Percentiles rank a stretch among this genome's conserved stretches.
These are phyloP conservation scores for Haliaeetus leucogaster DNA, from an alignment of 2,113 vertebrate species.

Conservation along the genomic window DNA sequence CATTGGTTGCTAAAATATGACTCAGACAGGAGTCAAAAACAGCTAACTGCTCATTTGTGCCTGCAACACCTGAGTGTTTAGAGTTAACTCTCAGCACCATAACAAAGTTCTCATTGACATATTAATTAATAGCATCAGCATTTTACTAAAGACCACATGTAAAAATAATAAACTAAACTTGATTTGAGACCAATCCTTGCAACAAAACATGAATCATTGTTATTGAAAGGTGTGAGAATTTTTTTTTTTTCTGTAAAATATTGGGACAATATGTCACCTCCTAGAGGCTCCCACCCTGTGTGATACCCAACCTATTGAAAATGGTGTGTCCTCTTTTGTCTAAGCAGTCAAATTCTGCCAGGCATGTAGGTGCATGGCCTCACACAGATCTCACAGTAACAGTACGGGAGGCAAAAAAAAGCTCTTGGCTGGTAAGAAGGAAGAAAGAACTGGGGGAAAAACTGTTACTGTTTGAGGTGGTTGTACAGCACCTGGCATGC, in stretches of 20 bases:
- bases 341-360: background rate
- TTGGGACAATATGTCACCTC: background rate
- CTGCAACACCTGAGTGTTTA: background rate
- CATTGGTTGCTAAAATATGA: background rate
- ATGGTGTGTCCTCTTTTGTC: background rate
- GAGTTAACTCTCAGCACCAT: background rate
- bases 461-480: background rate
- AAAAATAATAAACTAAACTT: background rate
- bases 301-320: background rate
- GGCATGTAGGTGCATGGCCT: fast-evolving
- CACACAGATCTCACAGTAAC: background rate
- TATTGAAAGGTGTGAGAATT: background rate
- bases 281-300: background rate
- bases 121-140: background rate
- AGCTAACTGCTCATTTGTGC: background rate
- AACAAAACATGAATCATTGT: background rate
- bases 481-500: background rate
- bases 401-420: background rate
- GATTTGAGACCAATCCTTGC: background rate
- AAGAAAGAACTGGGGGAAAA: fast-evolving
- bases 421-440: background rate
- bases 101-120: background rate
- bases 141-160: background rate
- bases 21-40: background rate
- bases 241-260: background rate